Evolutionary conservation across 2,888 invertebrate genomes (phyloP).

Genomic region (Neoaliturus tenellus): DNA sequence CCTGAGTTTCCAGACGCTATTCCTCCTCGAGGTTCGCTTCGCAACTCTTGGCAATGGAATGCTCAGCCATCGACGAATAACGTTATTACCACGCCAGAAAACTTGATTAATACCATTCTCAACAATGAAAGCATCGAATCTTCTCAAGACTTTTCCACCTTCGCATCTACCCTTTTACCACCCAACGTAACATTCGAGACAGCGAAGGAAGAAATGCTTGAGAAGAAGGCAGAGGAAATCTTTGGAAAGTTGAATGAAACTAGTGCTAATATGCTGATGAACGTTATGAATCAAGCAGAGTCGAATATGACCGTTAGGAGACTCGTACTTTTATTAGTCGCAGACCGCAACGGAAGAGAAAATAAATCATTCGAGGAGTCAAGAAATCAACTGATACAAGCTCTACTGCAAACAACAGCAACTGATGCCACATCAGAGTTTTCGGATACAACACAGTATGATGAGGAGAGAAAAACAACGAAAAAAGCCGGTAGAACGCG

Average conservation of each 20-base stretch:
- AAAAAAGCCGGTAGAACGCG: conserved; percentile 9
- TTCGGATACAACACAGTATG: neutral
- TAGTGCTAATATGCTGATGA: conserved; percentile 83
- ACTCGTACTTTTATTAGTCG: conserved; percentile 84
- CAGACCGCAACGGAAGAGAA: conserved; percentile 82
- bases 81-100: neutral
- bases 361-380: conserved; percentile 81
- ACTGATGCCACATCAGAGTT: conserved; percentile 72
- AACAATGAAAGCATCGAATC: conserved; percentile 4
- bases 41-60: conserved; percentile 55
- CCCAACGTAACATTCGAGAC: conserved; percentile 30
- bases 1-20: conserved; percentile 38
- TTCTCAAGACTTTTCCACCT: conserved; percentile 41
- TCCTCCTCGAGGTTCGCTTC: conserved; percentile 52
- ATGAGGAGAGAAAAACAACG: neutral
- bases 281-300: conserved; percentile 87
- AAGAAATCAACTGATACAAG: conserved; percentile 81
- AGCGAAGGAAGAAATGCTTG: conserved; percentile 70
- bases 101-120: neutral
- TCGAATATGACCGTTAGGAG: conserved; percentile 71
- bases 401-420: conserved; percentile 79
- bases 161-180: conserved; percentile 48
- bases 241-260: conserved; percentile 86
- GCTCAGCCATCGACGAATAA: neutral
- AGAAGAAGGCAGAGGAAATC: conserved; percentile 84